Evolutionary conservation across 2,888 invertebrate species (phyloP).

Genomic region (Ganaspis brasiliensis): DNA sequence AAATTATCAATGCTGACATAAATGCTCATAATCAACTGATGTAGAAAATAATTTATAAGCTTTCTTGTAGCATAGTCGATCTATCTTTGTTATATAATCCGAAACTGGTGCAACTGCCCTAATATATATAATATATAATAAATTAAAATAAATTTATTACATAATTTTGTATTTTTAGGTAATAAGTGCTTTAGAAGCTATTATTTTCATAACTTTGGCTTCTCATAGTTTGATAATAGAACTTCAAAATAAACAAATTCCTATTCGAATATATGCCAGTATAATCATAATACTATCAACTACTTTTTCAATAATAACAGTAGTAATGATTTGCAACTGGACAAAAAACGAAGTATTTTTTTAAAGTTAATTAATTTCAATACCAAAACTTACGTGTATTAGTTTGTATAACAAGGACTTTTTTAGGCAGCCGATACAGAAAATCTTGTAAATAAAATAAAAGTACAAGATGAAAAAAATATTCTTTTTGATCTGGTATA

Average conservation of each 20-base stretch:
- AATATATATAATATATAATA: not conserved
- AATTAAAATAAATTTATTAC: not conserved
- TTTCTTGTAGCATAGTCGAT: too few relatives aligned
- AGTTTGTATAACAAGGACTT: not conserved
- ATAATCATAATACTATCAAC: not conserved
- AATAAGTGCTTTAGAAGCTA: conserved; percentile 36
- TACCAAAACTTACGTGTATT: not conserved
- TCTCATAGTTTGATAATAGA: conserved; percentile 44
- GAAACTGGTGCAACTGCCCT: too few relatives aligned
- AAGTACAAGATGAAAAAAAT: conserved; percentile 23
- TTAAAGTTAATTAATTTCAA: not conserved
- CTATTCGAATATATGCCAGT: not conserved
- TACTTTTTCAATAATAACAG: conserved; percentile 19
- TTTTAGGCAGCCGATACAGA: conserved; percentile 35
- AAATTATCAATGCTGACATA: too few relatives aligned
- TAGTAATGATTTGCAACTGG: conserved; percentile 49
- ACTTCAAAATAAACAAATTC: not conserved
- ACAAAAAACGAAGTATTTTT: conserved; percentile 37
- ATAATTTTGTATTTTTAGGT: conserved; percentile 33
- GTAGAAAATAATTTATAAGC: too few relatives aligned
- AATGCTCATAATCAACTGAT: too few relatives aligned
- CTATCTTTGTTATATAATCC: too few relatives aligned
- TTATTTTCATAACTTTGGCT: conserved; percentile 36
- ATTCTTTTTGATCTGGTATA: conserved; percentile 17
- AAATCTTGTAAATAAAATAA: conserved; percentile 45